Conservation (phyloP, 1,140 invertebrate species). For the Ruditapes philippinarum region DNA sequence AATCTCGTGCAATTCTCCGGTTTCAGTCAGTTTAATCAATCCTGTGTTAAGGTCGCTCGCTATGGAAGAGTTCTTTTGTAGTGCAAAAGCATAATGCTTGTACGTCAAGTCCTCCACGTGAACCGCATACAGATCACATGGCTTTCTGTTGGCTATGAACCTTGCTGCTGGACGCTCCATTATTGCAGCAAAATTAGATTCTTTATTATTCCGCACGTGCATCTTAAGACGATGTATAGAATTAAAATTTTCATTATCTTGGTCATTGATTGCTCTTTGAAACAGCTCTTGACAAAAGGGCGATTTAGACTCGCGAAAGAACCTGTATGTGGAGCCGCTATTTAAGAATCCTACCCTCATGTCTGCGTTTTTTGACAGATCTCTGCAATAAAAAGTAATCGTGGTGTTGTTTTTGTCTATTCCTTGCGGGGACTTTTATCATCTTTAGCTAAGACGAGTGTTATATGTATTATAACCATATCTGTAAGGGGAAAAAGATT, state of each 20-base stretch:
- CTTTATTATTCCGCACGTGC: conserved; percentile 90
- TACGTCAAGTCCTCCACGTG: conserved; percentile 55
- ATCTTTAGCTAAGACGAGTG: no score
- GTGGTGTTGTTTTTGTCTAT: no score
- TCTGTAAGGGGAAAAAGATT: no score
- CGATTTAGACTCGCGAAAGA: conserved; percentile 55
- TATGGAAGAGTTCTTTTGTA: conserved; percentile 12
- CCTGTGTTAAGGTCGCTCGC: conserved; percentile 58
- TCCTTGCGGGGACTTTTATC: no score
- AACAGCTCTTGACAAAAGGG: conserved; percentile 16
- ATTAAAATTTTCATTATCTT: neutral
- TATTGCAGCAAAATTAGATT: conserved; percentile 93
- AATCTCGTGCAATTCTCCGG: conserved; percentile 66
- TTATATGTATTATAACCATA: no score
- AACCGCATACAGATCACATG: conserved; percentile 74
- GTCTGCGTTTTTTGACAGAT: conserved; percentile 10
- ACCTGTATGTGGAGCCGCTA: conserved; percentile 28
- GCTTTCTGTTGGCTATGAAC: conserved; percentile 57
- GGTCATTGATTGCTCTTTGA: conserved; percentile 27
- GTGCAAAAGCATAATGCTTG: conserved; percentile 63
- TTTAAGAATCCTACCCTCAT: conserved; percentile 11
- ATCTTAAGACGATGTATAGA: conserved; percentile 47
- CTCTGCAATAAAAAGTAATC: conserved; percentile 23
- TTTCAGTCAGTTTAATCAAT: conserved; percentile 69
- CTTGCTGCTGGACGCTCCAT: conserved; percentile 95